phyloP scores from a whole-genome alignment of 2,888 invertebrate species.

The Ennomos quercinarius region DNA sequence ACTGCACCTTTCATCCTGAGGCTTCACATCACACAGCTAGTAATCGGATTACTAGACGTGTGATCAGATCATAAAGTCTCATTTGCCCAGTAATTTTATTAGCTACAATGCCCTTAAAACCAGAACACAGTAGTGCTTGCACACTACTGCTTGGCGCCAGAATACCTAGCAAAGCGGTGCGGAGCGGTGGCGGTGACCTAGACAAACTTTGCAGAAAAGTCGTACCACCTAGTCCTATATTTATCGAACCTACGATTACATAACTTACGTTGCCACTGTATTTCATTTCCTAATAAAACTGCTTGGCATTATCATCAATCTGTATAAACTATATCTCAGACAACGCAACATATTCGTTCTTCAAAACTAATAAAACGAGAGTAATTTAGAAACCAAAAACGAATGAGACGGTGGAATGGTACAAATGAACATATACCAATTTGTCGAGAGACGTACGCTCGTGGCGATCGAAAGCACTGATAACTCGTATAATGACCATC shows the following conservation, averaged over 20 bases:
- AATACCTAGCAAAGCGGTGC: too few relatives aligned
- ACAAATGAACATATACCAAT: slow-evolving; percentile 56
- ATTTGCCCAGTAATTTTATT: too few relatives aligned
- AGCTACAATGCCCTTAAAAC: too few relatives aligned
- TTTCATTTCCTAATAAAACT: slow-evolving; percentile 15
- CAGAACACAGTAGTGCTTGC: too few relatives aligned
- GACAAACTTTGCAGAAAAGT: too few relatives aligned
- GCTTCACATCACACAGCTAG: too few relatives aligned
- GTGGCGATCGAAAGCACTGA: slow-evolving; percentile 67
- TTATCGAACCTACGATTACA: slow-evolving; percentile 1
- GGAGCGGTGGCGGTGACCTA: too few relatives aligned
- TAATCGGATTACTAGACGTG: too few relatives aligned
- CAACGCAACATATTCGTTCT: slow-evolving; percentile 37
- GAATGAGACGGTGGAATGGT: slow-evolving; percentile 39
- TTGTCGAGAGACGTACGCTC: slow-evolving; percentile 56
- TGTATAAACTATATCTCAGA: slow-evolving; percentile 32
- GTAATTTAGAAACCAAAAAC: slow-evolving; percentile 44
- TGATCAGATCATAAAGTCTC: too few relatives aligned
- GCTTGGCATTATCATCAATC: slow-evolving; percentile 22
- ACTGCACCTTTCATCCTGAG: too few relatives aligned
- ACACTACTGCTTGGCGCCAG: too few relatives aligned
- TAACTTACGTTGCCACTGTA: slow-evolving; percentile 11
- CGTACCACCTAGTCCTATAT: too few relatives aligned
- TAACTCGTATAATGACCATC: slow-evolving; percentile 68
- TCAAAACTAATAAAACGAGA: slow-evolving; percentile 42